These are phyloP conservation scores for Melanotaenia maccullochi DNA, from an alignment of 2,797 vertebrate species.

Conservation along the genomic window DNA sequence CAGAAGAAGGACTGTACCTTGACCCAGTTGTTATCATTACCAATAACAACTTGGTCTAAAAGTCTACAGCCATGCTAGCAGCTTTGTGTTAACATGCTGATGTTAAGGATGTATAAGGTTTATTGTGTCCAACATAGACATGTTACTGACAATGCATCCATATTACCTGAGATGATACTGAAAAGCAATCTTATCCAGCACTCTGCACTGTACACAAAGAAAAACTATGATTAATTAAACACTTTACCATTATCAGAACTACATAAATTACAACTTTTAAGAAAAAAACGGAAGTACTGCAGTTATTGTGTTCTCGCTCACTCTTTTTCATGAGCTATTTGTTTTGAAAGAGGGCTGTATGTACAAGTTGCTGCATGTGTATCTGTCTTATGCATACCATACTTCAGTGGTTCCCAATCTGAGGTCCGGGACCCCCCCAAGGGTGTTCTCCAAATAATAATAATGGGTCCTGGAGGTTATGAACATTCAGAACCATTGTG, in stretches of 20 bases:
- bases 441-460: too few relatives aligned
- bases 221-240: background rate
- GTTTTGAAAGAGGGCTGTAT: too few relatives aligned
- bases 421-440: too few relatives aligned
- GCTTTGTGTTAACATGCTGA: background rate
- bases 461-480: too few relatives aligned
- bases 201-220: background rate
- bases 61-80: background rate
- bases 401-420: too few relatives aligned
- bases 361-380: too few relatives aligned
- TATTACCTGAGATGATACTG: background rate
- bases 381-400: too few relatives aligned
- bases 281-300: background rate
- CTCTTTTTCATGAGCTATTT: background rate
- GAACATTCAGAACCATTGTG: too few relatives aligned
- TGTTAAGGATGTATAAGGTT: background rate
- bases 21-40: constrained; percentile 36
- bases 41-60: background rate
- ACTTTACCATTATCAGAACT: too few relatives aligned
- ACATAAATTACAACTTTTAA: too few relatives aligned
- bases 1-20: constrained; percentile 24
- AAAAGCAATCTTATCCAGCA: background rate
- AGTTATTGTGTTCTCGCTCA: background rate
- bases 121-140: background rate
- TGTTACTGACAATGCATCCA: background rate